A percentile compares a stretch with the other conserved stretches of the same genome.
Evolutionary conservation across 2,113 vertebrate genomes (phyloP).

Genomic region (Regulus satrapa): DNA sequence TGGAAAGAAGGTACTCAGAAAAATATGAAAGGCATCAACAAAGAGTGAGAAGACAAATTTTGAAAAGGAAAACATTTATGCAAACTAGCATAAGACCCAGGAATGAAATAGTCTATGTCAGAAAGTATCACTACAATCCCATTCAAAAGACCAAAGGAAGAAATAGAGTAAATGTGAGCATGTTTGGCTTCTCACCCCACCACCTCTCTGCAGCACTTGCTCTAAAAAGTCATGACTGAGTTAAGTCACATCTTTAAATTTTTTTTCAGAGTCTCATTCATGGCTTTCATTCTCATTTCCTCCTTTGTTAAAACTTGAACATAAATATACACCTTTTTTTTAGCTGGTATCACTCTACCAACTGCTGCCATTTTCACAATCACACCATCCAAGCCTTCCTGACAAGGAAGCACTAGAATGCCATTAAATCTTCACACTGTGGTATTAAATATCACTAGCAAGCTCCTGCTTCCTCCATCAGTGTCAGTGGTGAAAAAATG

Average conservation of each 20-base stretch:
- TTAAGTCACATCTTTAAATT: background rate
- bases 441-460: background rate
- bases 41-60: background rate
- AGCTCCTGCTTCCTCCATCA: background rate
- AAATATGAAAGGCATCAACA: background rate
- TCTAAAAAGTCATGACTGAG: background rate
- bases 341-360: background rate
- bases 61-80: background rate
- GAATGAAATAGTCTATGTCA: background rate
- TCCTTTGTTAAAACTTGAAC: background rate
- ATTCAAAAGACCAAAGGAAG: background rate
- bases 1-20: background rate
- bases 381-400: background rate
- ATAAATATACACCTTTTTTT: background rate
- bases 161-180: rapidly evolving
- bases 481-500: background rate
- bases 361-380: background rate
- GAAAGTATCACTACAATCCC: background rate
- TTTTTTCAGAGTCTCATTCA: background rate
- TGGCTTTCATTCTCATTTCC: background rate
- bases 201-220: background rate
- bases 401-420: background rate
- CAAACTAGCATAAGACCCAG: background rate
- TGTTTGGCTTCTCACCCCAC: background rate
- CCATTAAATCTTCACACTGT: background rate